A percentile compares a stretch with the other conserved stretches of the same genome.
phyloP scores from a whole-genome alignment of 2,888 invertebrate genomes.

The Halictus quadricinctus region DNA sequence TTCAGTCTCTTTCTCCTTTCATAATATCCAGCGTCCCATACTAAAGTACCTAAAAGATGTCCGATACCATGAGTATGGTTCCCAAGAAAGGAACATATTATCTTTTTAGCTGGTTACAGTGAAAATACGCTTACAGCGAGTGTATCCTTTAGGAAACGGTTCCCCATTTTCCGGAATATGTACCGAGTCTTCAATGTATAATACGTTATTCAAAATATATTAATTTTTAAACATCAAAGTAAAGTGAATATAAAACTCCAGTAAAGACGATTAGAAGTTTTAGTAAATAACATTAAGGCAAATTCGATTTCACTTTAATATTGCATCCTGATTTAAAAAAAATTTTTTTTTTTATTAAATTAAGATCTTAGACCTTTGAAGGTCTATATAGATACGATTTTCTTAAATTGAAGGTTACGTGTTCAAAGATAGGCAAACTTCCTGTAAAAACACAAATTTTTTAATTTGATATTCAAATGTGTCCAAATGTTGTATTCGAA shows the following conservation, averaged over 20 bases:
- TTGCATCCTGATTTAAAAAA: too few relatives aligned
- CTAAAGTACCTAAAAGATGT: background rate
- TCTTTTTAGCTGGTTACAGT: background rate
- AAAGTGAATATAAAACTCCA: background rate
- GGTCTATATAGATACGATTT: too few relatives aligned
- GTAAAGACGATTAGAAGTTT: background rate
- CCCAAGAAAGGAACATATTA: background rate
- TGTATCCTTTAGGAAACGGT: background rate
- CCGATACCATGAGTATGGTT: background rate
- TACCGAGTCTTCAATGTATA: background rate
- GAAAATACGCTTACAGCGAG: background rate
- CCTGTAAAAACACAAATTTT: background rate
- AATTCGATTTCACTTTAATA: background rate
- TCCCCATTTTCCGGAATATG: background rate
- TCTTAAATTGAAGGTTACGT: too few relatives aligned
- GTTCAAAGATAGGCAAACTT: too few relatives aligned
- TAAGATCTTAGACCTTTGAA: too few relatives aligned
- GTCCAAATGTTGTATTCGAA: too few relatives aligned
- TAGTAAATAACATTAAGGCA: background rate
- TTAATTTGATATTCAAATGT: background rate
- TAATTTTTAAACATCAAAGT: background rate
- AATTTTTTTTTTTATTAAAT: too few relatives aligned
- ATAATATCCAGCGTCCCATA: background rate
- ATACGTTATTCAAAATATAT: background rate
- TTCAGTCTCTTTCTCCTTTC: background rate